These are phyloP conservation scores for Metalampra italica DNA, from an alignment of 2,888 invertebrate species.

Conservation along the genomic window DNA sequence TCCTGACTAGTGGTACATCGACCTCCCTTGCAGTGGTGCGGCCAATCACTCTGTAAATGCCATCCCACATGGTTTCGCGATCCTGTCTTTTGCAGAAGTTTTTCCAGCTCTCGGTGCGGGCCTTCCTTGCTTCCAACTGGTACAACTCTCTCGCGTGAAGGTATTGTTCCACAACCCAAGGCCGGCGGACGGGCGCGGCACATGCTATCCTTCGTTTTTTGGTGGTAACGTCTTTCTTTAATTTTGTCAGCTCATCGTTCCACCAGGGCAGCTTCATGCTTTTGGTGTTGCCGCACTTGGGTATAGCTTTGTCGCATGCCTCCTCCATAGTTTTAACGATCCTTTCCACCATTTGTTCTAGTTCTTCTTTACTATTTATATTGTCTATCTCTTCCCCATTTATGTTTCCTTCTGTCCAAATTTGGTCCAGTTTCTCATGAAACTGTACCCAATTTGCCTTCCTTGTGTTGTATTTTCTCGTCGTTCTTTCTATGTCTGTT, in stretches of 20 bases:
- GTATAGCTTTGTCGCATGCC: conserved; percentile 9
- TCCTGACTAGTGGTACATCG: background rate
- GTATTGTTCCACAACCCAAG: conserved; percentile 13
- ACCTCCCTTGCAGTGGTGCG: background rate
- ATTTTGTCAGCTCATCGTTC: conserved; percentile 8
- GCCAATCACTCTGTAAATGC: conserved; percentile 6
- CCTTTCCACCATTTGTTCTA: background rate
- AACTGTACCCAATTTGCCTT: conserved; percentile 10
- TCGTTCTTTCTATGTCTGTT: background rate
- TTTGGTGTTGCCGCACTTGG: conserved; percentile 2
- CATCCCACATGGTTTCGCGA: conserved; percentile 12
- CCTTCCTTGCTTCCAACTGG: conserved; percentile 7
- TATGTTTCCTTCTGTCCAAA: background rate
- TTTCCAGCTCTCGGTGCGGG: conserved; percentile 18
- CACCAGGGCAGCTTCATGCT: conserved; percentile 17
- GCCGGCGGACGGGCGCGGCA: conserved; percentile 13
- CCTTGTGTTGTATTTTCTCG: conserved; percentile 8
- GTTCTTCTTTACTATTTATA: background rate
- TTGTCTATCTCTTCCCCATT: background rate
- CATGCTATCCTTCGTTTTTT: background rate
- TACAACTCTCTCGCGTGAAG: conserved; percentile 14
- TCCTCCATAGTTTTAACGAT: conserved; percentile 5
- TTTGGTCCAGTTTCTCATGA: background rate
- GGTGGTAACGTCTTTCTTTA: conserved; percentile 12
- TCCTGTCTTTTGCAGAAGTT: conserved; percentile 17